phyloP scores from a whole-genome alignment of 2,888 invertebrate species.

The Callyntrura guangdongensis region DNA sequence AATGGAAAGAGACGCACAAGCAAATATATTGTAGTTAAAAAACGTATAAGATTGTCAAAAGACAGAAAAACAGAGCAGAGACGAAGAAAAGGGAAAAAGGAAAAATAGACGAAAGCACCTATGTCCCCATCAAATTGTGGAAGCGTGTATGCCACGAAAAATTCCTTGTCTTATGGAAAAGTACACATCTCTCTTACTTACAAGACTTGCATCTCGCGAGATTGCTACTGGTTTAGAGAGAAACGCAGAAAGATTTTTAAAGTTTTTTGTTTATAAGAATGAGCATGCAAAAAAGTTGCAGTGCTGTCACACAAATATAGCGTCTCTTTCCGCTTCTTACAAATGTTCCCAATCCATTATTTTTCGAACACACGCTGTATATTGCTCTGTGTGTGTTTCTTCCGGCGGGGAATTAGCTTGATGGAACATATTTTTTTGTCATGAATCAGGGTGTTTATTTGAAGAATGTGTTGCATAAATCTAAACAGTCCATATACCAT shows the following conservation, averaged over 20 bases:
- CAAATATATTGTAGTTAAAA: neutral
- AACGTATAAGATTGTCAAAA: neutral
- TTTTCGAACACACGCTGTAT: neutral
- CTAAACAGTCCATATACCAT: slow-evolving; percentile 22
- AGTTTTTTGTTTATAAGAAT: too few species aligned
- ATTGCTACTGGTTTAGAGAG: too few species aligned
- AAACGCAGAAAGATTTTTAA: neutral
- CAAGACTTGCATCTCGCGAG: too few species aligned
- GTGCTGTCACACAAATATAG: slow-evolving; percentile 22
- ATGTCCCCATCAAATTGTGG: slow-evolving; percentile 31
- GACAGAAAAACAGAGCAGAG: slow-evolving; percentile 45
- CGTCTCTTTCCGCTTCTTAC: neutral
- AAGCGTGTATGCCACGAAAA: slow-evolving; percentile 6
- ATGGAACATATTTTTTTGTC: neutral
- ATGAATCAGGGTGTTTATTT: slow-evolving; percentile 48
- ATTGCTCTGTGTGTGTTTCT: neutral
- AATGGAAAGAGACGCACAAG: neutral
- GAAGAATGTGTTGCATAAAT: slow-evolving; percentile 52
- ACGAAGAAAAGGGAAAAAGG: neutral
- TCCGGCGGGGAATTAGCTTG: neutral
- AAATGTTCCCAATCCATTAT: neutral
- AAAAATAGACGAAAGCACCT: slow-evolving; percentile 44
- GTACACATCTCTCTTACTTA: slow-evolving; percentile 2
- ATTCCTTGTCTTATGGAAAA: slow-evolving; percentile 33
- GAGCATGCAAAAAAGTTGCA: neutral